Evolutionary conservation across 2,113 vertebrate species (phyloP).

Genomic region (Dolichotis patagonum): DNA sequence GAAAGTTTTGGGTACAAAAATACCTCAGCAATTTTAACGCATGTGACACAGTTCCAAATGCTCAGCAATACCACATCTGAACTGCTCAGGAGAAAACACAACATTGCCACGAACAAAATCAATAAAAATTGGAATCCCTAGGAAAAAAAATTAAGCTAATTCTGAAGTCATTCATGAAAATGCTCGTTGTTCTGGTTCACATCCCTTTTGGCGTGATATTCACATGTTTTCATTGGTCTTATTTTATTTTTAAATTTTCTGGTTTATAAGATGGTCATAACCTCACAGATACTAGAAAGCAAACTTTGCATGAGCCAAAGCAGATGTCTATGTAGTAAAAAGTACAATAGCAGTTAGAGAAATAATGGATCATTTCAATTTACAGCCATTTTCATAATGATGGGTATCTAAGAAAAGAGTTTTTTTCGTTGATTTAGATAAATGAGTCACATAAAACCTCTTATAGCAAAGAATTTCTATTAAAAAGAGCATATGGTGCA

Average conservation of each 20-base stretch:
- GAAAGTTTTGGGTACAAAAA: neutral
- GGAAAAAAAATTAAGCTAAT: conserved; percentile 36
- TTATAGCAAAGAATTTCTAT: neutral
- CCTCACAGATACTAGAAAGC: neutral
- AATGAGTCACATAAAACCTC: neutral
- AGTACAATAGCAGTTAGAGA: neutral
- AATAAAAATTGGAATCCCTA: neutral
- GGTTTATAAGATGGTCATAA: conserved; percentile 14
- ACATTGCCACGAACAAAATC: neutral
- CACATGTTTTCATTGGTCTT: neutral
- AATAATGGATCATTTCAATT: neutral
- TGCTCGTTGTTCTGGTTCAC: neutral
- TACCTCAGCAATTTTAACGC: neutral
- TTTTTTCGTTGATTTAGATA: neutral
- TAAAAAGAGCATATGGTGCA: neutral
- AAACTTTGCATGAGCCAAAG: neutral
- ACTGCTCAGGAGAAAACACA: conserved; percentile 28
- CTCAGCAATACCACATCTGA: neutral
- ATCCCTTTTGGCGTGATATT: neutral
- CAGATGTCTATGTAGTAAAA: neutral
- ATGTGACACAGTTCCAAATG: neutral
- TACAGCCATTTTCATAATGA: neutral
- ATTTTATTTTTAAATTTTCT: conserved; percentile 19
- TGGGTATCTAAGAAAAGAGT: neutral
- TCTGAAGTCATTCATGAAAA: neutral